A percentile compares a stretch with the other conserved stretches of the same genome.
These are phyloP conservation scores for Ectropis crepuscularia DNA, from an alignment of 2,888 invertebrate species.

Conservation along the genomic window DNA sequence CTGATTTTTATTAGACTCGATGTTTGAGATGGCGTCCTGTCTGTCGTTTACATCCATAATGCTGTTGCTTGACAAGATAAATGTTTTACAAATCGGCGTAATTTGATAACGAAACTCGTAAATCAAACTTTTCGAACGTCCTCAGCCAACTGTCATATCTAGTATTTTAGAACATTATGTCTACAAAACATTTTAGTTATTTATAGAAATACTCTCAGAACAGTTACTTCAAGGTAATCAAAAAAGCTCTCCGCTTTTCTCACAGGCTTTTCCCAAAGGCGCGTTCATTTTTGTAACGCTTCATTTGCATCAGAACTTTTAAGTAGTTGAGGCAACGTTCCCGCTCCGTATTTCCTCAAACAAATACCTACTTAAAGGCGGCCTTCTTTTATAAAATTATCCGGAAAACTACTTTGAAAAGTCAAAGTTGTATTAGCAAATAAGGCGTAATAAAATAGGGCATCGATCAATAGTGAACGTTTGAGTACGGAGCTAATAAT, in stretches of 20 bases:
- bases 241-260: constrained; percentile 48
- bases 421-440: constrained; percentile 51
- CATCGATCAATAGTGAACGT: constrained; percentile 27
- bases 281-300: constrained; percentile 74
- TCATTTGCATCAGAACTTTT: constrained; percentile 75
- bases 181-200: constrained; percentile 5
- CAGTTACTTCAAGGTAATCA: constrained; percentile 45
- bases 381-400: constrained; percentile 48
- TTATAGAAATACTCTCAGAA: constrained; percentile 35
- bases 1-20: constrained; percentile 35
- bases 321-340: constrained; percentile 68
- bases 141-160: not conserved
- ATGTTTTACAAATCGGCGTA: constrained; percentile 28
- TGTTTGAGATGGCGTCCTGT: constrained; percentile 30
- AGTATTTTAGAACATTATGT: constrained; percentile 4
- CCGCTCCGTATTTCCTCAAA: constrained; percentile 63
- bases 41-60: constrained; percentile 32
- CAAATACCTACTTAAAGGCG: constrained; percentile 58
- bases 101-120: constrained; percentile 10
- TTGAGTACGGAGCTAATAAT: constrained; percentile 26
- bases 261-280: constrained; percentile 51
- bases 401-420: constrained; percentile 53
- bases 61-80: constrained; percentile 22
- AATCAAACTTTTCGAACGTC: constrained; percentile 1
- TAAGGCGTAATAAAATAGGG: constrained; percentile 35